A percentile compares a stretch with the other conserved stretches of the same genome.
phyloP scores from a whole-genome alignment of 2,888 invertebrate genomes.

The Entomobrya multifasciata region DNA sequence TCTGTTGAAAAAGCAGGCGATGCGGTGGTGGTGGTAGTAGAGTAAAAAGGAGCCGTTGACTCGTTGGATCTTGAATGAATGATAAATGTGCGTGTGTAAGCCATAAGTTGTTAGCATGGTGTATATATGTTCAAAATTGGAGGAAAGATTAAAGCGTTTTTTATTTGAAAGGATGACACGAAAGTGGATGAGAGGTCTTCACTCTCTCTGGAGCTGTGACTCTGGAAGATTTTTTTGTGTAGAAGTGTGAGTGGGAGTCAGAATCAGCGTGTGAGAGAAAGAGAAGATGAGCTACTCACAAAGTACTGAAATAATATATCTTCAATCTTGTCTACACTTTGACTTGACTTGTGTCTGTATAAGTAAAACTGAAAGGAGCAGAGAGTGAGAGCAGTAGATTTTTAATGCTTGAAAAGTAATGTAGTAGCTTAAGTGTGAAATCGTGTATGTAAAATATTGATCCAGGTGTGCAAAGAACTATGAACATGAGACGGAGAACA shows the following conservation, averaged over 20 bases:
- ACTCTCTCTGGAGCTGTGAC: not conserved
- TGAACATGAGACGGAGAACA: no score
- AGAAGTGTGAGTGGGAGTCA: not conserved
- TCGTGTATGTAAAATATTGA: slow-evolving; percentile 58
- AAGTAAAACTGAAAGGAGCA: not conserved
- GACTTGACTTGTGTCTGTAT: slow-evolving; percentile 19
- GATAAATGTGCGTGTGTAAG: not conserved
- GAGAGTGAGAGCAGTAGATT: not conserved
- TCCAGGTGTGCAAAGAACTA: slow-evolving; percentile 41
- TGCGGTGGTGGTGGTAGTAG: no score
- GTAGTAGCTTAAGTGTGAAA: slow-evolving; percentile 49
- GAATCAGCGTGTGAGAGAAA: not conserved
- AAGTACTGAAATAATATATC: not conserved
- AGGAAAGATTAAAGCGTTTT: slow-evolving; percentile 20
- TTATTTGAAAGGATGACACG: slow-evolving; percentile 5
- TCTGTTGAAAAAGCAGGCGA: slow-evolving; percentile 14
- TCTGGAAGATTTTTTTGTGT: not conserved
- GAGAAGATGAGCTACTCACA: not conserved
- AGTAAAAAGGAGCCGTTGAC: slow-evolving; percentile 16
- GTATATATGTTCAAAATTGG: not conserved
- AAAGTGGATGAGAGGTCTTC: slow-evolving; percentile 9
- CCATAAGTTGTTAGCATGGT: no score
- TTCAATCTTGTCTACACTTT: slow-evolving; percentile 31
- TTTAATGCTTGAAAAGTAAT: slow-evolving; percentile 7
- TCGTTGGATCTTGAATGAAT: not conserved